Evolutionary conservation across 2,113 vertebrate species (phyloP).

Genomic region (Callorhinus ursinus): DNA sequence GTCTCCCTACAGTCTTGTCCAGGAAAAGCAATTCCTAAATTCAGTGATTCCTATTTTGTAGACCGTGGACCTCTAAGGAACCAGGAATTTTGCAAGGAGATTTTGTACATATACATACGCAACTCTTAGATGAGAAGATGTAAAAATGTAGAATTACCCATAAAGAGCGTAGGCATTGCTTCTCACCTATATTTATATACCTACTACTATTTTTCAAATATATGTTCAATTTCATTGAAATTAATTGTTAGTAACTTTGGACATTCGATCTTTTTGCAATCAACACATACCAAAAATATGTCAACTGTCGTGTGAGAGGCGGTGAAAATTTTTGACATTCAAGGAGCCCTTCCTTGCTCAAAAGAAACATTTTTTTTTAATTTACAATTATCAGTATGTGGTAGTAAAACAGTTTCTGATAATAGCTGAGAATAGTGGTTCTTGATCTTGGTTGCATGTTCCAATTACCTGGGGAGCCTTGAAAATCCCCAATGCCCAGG

Average conservation of each 20-base stretch:
- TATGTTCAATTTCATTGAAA: neutral
- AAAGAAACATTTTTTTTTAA: neutral
- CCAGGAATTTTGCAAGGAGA: neutral
- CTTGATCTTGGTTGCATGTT: neutral
- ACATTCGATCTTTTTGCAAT: neutral
- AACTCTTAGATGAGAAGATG: neutral
- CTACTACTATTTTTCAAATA: neutral
- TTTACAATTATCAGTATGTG: neutral
- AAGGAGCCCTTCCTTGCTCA: neutral
- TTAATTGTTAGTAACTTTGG: neutral
- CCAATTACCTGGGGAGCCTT: neutral
- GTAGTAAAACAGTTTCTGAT: neutral
- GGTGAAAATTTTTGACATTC: neutral
- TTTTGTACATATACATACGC: neutral
- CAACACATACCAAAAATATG: neutral
- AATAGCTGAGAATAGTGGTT: neutral
- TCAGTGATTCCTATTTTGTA: neutral
- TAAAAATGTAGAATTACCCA: neutral
- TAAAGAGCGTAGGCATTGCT: neutral
- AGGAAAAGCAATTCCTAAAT: neutral
- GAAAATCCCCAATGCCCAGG: neutral
- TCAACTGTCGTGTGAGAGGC: neutral
- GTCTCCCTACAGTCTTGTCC: neutral
- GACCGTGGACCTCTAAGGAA: neutral
- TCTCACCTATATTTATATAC: neutral